These are phyloP conservation scores for Daktulosphaira vitifoliae DNA, from an alignment of 1,140 invertebrate genomes.

Conservation along the genomic window DNA sequence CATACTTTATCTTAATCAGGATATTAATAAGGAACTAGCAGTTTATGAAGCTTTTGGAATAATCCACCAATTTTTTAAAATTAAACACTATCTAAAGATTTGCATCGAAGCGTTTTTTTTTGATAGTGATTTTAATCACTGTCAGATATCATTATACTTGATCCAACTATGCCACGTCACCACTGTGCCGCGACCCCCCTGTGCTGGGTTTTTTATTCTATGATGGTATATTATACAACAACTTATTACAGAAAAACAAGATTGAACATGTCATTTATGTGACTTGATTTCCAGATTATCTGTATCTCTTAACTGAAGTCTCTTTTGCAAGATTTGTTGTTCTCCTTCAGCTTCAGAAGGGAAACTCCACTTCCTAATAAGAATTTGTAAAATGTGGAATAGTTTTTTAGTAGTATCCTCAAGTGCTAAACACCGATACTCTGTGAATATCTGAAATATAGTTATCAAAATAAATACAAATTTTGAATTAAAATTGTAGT, in stretches of 20 bases:
- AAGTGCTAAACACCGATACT: slow-evolving; percentile 89
- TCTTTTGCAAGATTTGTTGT: slow-evolving; percentile 69
- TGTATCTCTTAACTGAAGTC: slow-evolving; percentile 73
- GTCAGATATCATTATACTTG: too few species aligned
- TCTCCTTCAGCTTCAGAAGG: slow-evolving; percentile 93
- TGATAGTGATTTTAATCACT: too few species aligned
- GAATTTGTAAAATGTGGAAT: slow-evolving; percentile 90
- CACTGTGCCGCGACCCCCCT: too few species aligned
- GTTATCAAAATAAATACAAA: slow-evolving; percentile 43
- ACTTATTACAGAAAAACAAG: slow-evolving; percentile 89
- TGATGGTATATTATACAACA: slow-evolving; percentile 99
- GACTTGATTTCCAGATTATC: slow-evolving; percentile 93
- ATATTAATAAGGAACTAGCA: too few species aligned
- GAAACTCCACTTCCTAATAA: slow-evolving; percentile 97
- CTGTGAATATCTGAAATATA: slow-evolving; percentile 78
- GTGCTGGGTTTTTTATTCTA: slow-evolving; percentile 89
- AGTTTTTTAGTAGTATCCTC: slow-evolving; percentile 83
- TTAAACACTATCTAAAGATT: too few species aligned
- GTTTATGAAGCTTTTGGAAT: too few species aligned
- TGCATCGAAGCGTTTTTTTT: too few species aligned
- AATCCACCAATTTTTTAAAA: too few species aligned
- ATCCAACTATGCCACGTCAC: too few species aligned
- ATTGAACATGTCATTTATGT: slow-evolving; percentile 82
- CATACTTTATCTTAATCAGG: too few species aligned
- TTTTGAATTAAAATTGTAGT: neutral